Base-by-base conservation (phyloP, 35 echinoderm and acorn worm species). In the Holothuria glaberrima region DNA sequence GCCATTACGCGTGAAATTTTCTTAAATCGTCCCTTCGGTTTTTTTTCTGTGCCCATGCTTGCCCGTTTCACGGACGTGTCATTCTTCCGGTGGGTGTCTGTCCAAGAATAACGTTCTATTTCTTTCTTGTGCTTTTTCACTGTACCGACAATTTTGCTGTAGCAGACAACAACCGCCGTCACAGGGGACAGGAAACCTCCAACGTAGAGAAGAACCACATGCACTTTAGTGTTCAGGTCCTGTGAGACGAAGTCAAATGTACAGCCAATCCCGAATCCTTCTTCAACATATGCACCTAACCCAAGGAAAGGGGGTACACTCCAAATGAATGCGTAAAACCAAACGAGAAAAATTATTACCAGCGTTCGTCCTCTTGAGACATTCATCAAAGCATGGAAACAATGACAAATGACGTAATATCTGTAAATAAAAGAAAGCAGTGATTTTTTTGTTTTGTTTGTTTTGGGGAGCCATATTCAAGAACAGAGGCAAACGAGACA, bases 401-500 rank as follows among this genome's bases (percentile, higher is more conserved):
- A 94, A 34, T 92, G 87, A n/a, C 96, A 98, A 27, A 98, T 98
- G 38, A 92, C 96, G 75, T 98, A 98, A 62, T 98, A 93, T 48
- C 96, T 93, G 85, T 80, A 87, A 87, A 58, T 31, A 31, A 86
- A 71, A 74, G 14, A 91, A 58, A 86, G n/a, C n/a, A n/a, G n/a
- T n/a, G n/a, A n/a, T n/a, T n/a, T n/a, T n/a, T n/a, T n/a, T n/a
- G n/a, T n/a, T n/a, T n/a, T n/a, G n/a, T n/a, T n/a, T n/a, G n/a
- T n/a, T n/a, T n/a, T n/a, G n/a, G n/a, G n/a, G n/a, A n/a, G n/a
- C n/a, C n/a, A n/a, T n/a, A n/a, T n/a, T n/a, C n/a, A n/a, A n/a
- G n/a, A n/a, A n/a, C n/a, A n/a, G n/a, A n/a, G n/a, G n/a, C n/a
- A n/a, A n/a, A n/a, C n/a, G n/a, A n/a, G n/a, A n/a, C n/a, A n/a